A percentile compares a stretch with the other conserved stretches of the same genome.
These are phyloP conservation scores for Rhodinocichla rosea DNA, from an alignment of 2,113 vertebrate genomes.

Conservation along the genomic window DNA sequence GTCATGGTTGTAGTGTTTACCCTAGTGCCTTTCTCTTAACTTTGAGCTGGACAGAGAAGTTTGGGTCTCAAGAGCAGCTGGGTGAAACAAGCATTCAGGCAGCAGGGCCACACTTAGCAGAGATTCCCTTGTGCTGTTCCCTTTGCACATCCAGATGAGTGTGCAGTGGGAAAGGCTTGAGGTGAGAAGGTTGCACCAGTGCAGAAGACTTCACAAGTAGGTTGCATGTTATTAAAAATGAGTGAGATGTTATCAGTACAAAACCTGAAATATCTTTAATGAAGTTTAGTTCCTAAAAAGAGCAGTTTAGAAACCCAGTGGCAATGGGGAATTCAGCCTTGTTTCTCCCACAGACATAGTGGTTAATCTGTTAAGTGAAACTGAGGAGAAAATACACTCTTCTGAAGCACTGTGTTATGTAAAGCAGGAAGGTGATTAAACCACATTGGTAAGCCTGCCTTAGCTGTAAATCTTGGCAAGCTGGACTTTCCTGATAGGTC, in stretches of 20 bases:
- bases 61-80: not conserved
- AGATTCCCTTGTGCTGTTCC: not conserved
- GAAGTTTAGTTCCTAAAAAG: not conserved
- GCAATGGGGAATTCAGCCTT: not conserved
- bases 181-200: not conserved
- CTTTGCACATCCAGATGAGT: not conserved
- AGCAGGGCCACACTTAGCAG: not conserved
- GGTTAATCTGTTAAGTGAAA: not conserved
- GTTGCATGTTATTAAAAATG: not conserved
- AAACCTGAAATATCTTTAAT: not conserved
- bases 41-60: not conserved
- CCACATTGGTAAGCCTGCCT: not conserved
- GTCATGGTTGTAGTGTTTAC: not conserved
- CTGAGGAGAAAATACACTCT: not conserved
- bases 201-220: not conserved
- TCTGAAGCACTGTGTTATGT: not conserved
- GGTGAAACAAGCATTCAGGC: not conserved
- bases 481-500: not conserved
- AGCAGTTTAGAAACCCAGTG: not conserved
- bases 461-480: not conserved
- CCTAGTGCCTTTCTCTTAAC: not conserved
- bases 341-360: not conserved
- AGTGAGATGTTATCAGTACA: not conserved
- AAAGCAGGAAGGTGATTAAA: not conserved
- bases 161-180: not conserved